These are phyloP conservation scores for Octopus sinensis DNA, from an alignment of 1,140 invertebrate genomes.

Conservation along the genomic window DNA sequence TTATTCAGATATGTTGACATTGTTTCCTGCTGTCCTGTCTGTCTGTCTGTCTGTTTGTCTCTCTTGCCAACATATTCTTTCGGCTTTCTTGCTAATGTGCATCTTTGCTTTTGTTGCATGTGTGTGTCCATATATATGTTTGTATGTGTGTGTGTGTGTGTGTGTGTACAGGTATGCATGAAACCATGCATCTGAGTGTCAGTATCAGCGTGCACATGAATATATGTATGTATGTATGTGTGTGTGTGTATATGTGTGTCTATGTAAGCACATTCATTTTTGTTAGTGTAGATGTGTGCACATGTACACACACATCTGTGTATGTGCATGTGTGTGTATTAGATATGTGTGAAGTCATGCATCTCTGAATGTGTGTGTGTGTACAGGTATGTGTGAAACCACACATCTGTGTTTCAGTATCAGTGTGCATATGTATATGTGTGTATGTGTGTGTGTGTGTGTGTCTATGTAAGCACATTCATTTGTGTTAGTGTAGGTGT, in stretches of 20 bases:
- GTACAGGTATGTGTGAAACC: no score
- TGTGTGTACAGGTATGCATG: background rate
- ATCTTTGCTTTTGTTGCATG: no score
- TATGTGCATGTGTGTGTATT: background rate
- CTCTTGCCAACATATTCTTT: no score
- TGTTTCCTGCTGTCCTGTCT: background rate
- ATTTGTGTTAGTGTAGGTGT: background rate
- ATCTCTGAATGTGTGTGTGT: no score
- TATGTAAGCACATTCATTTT: background rate
- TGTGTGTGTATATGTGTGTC: background rate
- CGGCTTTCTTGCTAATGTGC: no score
- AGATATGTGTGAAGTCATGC: background rate
- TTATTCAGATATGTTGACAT: no score
- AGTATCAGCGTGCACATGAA: background rate
- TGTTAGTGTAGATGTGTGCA: background rate
- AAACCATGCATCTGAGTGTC: background rate
- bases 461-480: background rate
- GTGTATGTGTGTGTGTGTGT: background rate
- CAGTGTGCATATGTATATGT: background rate
- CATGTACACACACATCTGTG: background rate
- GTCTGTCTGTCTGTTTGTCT: background rate
- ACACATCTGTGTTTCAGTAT: no score
- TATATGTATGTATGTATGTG: background rate
- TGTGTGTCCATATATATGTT: no score
- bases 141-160: background rate